Conservation (phyloP, 2,113 vertebrate species). For the Apistogramma diplotaenia region DNA sequence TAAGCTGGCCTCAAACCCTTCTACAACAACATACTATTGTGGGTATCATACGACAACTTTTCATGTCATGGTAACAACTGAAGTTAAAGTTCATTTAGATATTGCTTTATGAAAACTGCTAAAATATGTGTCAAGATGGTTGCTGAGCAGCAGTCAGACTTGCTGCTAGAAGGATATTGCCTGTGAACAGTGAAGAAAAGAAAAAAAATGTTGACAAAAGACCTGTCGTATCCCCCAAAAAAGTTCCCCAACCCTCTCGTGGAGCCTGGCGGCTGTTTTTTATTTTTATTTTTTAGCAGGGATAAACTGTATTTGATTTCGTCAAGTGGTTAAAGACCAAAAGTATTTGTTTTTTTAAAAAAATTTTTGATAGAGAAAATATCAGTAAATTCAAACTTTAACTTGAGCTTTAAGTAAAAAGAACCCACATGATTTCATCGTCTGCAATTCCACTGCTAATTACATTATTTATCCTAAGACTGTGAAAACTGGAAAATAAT, state of each 20-base stretch:
- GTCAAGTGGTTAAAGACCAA: background rate
- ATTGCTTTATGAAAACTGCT: background rate
- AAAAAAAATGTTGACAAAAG: background rate
- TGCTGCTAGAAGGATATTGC: rapidly evolving
- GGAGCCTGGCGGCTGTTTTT: background rate
- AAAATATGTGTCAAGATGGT: background rate
- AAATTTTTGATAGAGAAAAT: background rate
- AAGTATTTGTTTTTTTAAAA: background rate
- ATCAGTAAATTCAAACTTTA: background rate
- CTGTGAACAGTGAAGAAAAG: background rate
- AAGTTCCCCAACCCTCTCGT: background rate
- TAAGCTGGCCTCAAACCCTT: background rate
- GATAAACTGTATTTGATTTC: background rate
- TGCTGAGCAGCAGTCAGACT: background rate
- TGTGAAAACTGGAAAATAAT: too few relatives aligned
- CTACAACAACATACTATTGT: background rate
- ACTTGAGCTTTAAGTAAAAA: too few relatives aligned
- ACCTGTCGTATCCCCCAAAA: background rate
- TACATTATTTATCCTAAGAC: background rate
- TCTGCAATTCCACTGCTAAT: background rate
- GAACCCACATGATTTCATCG: background rate
- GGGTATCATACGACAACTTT: background rate
- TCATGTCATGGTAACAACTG: background rate
- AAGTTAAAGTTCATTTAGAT: background rate
- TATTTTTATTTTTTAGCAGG: background rate